Evolutionary conservation across 2,888 invertebrate genomes (phyloP), one percentile per base, ranked within the genome.

Genomic region (Tanytarsus gracilentus): DNA sequence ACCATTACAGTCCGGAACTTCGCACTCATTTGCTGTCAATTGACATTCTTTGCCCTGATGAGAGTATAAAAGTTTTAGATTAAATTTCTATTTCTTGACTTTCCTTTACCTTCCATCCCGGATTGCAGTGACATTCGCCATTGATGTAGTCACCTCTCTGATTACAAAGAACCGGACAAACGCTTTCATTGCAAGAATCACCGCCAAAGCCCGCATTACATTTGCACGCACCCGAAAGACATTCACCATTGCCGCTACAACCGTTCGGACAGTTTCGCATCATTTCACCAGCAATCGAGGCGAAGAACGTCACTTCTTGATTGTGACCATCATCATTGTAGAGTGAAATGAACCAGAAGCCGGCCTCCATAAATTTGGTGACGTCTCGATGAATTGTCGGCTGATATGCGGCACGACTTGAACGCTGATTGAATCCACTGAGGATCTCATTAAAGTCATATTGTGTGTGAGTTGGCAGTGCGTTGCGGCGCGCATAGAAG

Each of bases 141-240:
- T 93, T 91, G 66, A 91, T 89, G 74, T 97, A 98, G 71, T 95
- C 91, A 30, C 99, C 99, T 64, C 94, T 86, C 70, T 96, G 96
- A 69, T 88, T 93, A 77, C 99, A 99, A 58, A 99, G 77, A 3
- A 96, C 92, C 53, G 98, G 98, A 70, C 98, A 99, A 36, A 95
- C 90, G 89, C 97, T 94, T 75, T 95, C 92, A 71, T 92, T 92
- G 74, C 98, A 99, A 72, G 95, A 95, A 65, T 91, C 90, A 29
- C 97, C 96, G 56, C 92, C 92, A 73, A 93, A 98, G 11, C 98
- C 98, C 56, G 95, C 88, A 72, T 91, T 94, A 72, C 98, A 99
- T 68, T 91, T 89, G 70, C 98, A 99, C 70, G 91, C 90, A 2
- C 96, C 95, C 75, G 91, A 82, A 51, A 93, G 79, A 74, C 99